phyloP scores from a whole-genome alignment of 2,888 invertebrate genomes.

The Protophormia terraenovae region DNA sequence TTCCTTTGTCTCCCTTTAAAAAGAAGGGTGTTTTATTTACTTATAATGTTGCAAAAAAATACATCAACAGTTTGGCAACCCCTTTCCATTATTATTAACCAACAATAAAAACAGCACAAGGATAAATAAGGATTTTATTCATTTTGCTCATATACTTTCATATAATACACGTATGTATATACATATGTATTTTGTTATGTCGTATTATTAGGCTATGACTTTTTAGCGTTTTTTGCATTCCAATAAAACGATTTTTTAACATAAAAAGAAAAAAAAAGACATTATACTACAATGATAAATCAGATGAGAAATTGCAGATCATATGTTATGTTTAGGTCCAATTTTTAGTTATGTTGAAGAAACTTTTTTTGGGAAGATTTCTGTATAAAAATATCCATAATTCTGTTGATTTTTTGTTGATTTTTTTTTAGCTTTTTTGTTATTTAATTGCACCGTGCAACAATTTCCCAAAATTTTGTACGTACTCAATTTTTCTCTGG shows the following conservation, averaged over 20 bases:
- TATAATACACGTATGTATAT: not conserved
- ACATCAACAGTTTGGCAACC: conserved; percentile 62
- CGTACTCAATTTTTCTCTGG: too few relatives aligned
- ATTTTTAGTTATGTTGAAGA: too few relatives aligned
- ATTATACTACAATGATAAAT: too few relatives aligned
- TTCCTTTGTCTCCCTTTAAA: not conserved
- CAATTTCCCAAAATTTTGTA: too few relatives aligned
- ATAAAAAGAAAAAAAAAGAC: too few relatives aligned
- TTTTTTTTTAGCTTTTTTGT: too few relatives aligned
- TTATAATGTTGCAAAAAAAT: conserved; percentile 29
- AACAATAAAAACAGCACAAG: conserved; percentile 1
- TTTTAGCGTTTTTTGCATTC: not conserved
- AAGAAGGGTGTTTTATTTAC: conserved; percentile 75
- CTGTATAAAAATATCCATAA: too few relatives aligned
- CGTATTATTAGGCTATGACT: not conserved
- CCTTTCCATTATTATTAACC: conserved; percentile 31
- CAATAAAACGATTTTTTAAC: not conserved
- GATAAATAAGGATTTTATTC: conserved; percentile 1
- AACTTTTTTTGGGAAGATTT: too few relatives aligned
- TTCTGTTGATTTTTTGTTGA: too few relatives aligned
- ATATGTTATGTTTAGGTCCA: too few relatives aligned
- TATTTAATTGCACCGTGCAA: too few relatives aligned
- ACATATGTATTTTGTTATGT: not conserved
- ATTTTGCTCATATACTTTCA: not conserved
- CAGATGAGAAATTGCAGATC: too few relatives aligned